Evolutionary conservation across 2,113 vertebrate species (phyloP).

Genomic region (Elephas maximus): DNA sequence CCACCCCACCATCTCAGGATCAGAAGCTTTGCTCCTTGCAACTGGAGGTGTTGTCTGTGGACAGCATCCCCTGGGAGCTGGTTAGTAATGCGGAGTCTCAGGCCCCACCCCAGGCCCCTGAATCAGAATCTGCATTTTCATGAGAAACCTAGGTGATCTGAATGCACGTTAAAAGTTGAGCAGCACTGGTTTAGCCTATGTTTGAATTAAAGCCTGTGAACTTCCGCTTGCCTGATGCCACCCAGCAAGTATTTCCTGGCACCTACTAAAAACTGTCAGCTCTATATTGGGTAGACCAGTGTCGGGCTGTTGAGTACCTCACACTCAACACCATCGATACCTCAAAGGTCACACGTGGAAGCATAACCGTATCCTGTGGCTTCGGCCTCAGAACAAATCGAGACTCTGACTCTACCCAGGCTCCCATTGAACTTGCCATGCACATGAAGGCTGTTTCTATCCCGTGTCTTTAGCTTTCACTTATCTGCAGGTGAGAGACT

Average conservation of each 20-base stretch:
- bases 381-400: background rate
- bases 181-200: background rate
- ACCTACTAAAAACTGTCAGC: accelerated
- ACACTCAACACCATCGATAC: accelerated
- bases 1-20: background rate
- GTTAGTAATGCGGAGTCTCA: background rate
- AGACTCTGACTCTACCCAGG: background rate
- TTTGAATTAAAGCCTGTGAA: background rate
- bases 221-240: accelerated
- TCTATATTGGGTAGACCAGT: too few relatives aligned
- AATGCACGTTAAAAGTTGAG: accelerated
- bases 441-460: background rate
- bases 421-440: background rate
- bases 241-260: background rate
- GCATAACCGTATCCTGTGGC: background rate
- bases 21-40: background rate
- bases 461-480: background rate
- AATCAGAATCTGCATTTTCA: background rate
- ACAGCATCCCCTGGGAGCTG: background rate
- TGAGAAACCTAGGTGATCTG: background rate
- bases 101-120: background rate
- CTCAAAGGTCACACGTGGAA: too few relatives aligned
- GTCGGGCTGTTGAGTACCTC: background rate
- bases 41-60: accelerated
- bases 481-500: background rate